Conservation (phyloP, 1,140 invertebrate genomes). For the Nomia melanderi region DNA sequence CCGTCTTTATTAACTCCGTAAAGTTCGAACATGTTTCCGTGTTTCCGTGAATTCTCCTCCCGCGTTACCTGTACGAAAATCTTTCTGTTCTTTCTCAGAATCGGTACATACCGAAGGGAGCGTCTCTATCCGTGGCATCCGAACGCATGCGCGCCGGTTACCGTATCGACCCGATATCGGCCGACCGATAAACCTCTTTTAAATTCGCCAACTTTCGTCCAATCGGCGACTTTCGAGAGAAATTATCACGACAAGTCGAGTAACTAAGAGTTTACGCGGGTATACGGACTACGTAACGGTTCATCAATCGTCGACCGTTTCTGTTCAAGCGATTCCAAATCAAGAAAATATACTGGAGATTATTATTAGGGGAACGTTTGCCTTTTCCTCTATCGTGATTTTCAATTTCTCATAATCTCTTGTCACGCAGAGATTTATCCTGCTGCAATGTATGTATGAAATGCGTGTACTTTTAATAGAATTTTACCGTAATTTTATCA, state of each 20-base stretch:
- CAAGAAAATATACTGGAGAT: too few species aligned
- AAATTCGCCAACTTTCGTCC: slow-evolving; percentile 42
- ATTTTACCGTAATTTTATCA: too few species aligned
- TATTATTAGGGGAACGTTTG: too few species aligned
- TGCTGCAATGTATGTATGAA: too few species aligned
- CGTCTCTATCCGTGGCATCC: slow-evolving; percentile 13
- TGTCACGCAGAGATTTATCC: too few species aligned
- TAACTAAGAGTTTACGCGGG: too few species aligned
- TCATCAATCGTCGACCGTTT: too few species aligned
- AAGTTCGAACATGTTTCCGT: slow-evolving; percentile 73
- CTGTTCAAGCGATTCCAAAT: too few species aligned
- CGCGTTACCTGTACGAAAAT: slow-evolving; percentile 21
- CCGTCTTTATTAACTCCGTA: slow-evolving; percentile 73
- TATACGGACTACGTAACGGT: too few species aligned
- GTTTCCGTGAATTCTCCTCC: slow-evolving; percentile 19
- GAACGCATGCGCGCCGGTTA: slow-evolving; percentile 68
- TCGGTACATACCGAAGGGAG: slow-evolving; percentile 57
- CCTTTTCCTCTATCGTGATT: too few species aligned
- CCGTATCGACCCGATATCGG: slow-evolving; percentile 69
- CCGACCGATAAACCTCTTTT: slow-evolving; percentile 43
- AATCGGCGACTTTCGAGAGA: neutral
- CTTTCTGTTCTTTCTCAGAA: slow-evolving; percentile 36
- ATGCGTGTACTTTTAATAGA: too few species aligned
- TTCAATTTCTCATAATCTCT: too few species aligned
- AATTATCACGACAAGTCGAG: neutral